phyloP scores from a whole-genome alignment of 2,113 vertebrate genomes.

The Nanorana parkeri region DNA sequence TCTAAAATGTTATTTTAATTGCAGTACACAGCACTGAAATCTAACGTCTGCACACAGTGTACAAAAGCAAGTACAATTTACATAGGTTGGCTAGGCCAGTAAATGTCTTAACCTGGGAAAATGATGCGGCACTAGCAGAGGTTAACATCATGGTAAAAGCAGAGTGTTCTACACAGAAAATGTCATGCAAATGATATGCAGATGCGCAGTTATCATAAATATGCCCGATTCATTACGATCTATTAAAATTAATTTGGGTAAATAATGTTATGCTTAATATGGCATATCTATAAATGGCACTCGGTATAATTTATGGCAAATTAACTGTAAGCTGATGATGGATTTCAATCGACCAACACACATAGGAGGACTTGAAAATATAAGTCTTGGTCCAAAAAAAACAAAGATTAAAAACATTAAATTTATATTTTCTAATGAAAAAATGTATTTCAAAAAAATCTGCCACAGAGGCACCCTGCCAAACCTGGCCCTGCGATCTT shows the following conservation, averaged over 20 bases:
- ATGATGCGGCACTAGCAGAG: conserved; percentile 11
- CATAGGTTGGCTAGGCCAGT: conserved; percentile 13
- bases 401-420: too few relatives aligned
- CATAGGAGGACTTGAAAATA: conserved; percentile 5
- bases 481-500: too few relatives aligned
- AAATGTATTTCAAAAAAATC: too few relatives aligned
- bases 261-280: conserved; percentile 50
- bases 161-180: conserved; percentile 25
- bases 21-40: not conserved
- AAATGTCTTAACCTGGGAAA: conserved; percentile 22
- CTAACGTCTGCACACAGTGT: not conserved
- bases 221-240: conserved; percentile 50
- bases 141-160: conserved; percentile 28
- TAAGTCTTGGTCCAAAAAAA: too few relatives aligned
- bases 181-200: conserved; percentile 51
- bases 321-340: conserved; percentile 3
- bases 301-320: conserved; percentile 38
- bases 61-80: conserved; percentile 23
- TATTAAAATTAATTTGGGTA: conserved; percentile 55
- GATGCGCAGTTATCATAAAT: conserved; percentile 47
- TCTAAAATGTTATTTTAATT: conserved; percentile 6
- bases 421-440: too few relatives aligned
- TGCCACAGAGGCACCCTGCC: too few relatives aligned
- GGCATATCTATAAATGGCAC: conserved; percentile 48
- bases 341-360: not conserved